Evolutionary conservation across 2,797 vertebrate species (phyloP), one percentile per base, ranked within the genome.

Genomic region (Aotus griseimembra): DNA sequence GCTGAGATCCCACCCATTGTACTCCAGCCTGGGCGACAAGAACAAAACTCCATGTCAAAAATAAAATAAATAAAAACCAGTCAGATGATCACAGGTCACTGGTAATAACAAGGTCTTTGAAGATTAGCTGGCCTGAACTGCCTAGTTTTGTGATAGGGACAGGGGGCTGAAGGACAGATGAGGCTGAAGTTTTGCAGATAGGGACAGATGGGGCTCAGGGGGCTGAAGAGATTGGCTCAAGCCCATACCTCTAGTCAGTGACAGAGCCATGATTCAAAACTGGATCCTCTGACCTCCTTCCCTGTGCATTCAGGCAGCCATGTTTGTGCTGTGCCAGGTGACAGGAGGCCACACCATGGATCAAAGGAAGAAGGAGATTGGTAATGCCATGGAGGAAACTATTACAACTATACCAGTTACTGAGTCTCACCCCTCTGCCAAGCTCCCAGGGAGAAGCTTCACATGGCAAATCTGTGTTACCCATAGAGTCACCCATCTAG

Each of bases 251-350:
- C 19, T 52, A 88, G n/a, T 44, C 52, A 52, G 73, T 30, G 57
- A n/a, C 36, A 83, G 57, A 93, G 41, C 41, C 83, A 77, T n/a
- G 33, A 70, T n/a, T 81, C 55, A 24, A 90, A 82, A 61, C 5
- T 33, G 41, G n/a, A 17, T 20, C 50, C 4, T 41, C 33, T 36
- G 46, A 41, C 52, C 14, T 24, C 33, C 39, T 7, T 24, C 55
- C 55, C 64, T 1, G 4, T 17, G 52, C 24, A 61, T 48, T n/a
- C 0, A 5, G 50, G 11, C 17, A 48, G 41, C 1, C 4, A 2
- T 19, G 10, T 9, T 30, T 58, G 48, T 30, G 22, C 52, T 73
- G 30, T 13, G 4, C 28, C 36, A 36, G 28, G 5, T 3, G 44
- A 4, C 36, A 81, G 48, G 22, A 6, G 10, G 6, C 20, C 52